Percentiles rank a stretch among this genome's conserved stretches.
Evolutionary conservation across 2,888 invertebrate genomes (phyloP).

Genomic region (Candidula unifasciata): DNA sequence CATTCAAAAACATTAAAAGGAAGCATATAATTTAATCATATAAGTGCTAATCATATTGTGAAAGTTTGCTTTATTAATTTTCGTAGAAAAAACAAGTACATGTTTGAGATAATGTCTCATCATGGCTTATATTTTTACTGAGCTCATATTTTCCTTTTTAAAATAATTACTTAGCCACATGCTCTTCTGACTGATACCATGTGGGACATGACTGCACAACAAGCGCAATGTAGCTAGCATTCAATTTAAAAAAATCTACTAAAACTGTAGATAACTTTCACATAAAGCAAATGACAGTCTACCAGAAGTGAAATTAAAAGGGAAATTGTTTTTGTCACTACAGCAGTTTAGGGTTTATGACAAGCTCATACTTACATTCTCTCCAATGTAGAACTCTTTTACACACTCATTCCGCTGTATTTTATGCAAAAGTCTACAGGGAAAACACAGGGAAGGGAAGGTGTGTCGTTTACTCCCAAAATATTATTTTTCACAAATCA

Average conservation of each 20-base stretch:
- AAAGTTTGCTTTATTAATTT: no score
- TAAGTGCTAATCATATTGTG: no score
- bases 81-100: no score
- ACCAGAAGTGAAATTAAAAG: not conserved
- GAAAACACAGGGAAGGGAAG: constrained; percentile 69
- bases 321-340: not conserved
- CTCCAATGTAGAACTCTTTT: constrained; percentile 38
- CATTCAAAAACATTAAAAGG: no score
- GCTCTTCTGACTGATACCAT: no score
- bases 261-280: not conserved
- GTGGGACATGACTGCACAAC: no score
- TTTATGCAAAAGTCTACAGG: constrained; percentile 82
- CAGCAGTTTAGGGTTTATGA: constrained; percentile 1
- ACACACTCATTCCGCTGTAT: constrained; percentile 41
- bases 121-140: no score
- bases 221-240: no score
- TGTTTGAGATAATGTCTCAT: no score
- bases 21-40: no score
- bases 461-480: not conserved
- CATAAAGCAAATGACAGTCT: not conserved
- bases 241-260: not conserved
- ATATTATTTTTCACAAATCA: not conserved
- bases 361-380: constrained; percentile 39
- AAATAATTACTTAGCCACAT: no score
- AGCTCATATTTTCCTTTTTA: no score